Evolutionary conservation across 2,797 vertebrate species (phyloP).

Genomic region (Distichodus sexfasciatus): DNA sequence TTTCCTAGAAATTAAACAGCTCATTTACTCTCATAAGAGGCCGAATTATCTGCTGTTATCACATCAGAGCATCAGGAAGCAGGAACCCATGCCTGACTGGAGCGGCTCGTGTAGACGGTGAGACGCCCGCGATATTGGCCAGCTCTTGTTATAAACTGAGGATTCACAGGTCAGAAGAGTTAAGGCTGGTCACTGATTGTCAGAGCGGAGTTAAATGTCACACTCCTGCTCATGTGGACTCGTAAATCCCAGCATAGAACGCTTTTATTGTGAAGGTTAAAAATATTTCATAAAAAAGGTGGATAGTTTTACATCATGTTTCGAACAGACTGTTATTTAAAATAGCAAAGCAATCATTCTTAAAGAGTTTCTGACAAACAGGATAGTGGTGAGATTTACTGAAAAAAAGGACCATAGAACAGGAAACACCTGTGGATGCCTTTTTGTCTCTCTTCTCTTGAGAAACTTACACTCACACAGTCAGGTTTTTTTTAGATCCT

Average conservation of each 20-base stretch:
- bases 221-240: too few species aligned
- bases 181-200: background rate
- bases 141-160: background rate
- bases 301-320: too few species aligned
- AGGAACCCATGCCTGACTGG: conserved; percentile 4
- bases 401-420: conserved; percentile 26
- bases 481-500: conserved; percentile 40
- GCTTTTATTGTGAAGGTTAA: too few species aligned
- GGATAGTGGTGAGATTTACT: conserved; percentile 37
- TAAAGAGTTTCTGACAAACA: conserved; percentile 25
- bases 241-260: too few species aligned
- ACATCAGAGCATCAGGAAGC: conserved; percentile 32
- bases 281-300: too few species aligned
- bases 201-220: too few species aligned
- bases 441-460: background rate
- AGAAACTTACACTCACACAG: conserved; percentile 18
- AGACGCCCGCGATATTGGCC: background rate
- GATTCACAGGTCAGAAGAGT: background rate
- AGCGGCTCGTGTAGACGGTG: conserved; percentile 11
- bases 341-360: background rate
- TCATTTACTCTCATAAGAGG: conserved; percentile 24
- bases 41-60: conserved; percentile 23
- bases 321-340: too few species aligned
- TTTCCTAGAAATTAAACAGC: conserved; percentile 18
- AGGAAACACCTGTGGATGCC: conserved; percentile 50